A percentile compares a stretch with the other conserved stretches of the same genome.
Conservation (phyloP, 2,888 invertebrate genomes). For the Priocnemis perturbator region DNA sequence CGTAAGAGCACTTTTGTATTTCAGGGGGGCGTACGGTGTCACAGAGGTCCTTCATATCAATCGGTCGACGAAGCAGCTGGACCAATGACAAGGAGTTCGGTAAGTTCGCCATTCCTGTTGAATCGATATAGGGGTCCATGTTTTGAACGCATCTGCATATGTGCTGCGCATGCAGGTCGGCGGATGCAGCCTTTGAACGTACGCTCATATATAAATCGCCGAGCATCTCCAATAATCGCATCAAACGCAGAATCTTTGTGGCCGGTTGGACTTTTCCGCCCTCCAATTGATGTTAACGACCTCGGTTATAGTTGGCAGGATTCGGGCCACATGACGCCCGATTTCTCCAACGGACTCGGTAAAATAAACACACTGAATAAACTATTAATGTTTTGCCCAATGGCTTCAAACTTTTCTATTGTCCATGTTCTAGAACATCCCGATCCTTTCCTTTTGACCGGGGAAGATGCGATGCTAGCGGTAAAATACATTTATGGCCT, state of each 20-base stretch:
- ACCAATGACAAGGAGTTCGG: constrained; percentile 48
- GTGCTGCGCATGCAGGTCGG: too few relatives aligned
- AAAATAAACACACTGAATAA: neutral
- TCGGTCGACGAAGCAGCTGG: constrained; percentile 57
- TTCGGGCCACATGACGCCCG: constrained; percentile 69
- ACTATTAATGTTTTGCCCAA: too few relatives aligned
- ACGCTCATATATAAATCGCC: too few relatives aligned
- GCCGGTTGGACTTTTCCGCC: constrained; percentile 78
- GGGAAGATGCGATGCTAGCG: constrained; percentile 78
- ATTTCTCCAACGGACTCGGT: constrained; percentile 75
- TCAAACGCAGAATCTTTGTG: constrained; percentile 77
- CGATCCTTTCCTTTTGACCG: constrained; percentile 80
- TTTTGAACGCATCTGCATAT: too few relatives aligned
- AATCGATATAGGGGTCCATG: too few relatives aligned
- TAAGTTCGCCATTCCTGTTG: constrained; percentile 18
- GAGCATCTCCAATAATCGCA: constrained; percentile 10
- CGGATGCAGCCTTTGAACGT: too few relatives aligned
- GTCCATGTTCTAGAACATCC: constrained; percentile 66
- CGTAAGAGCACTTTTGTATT: constrained; percentile 24
- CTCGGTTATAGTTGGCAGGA: constrained; percentile 69
- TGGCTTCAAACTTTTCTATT: too few relatives aligned
- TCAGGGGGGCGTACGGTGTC: constrained; percentile 64
- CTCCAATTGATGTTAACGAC: constrained; percentile 74
- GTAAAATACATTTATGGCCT: constrained; percentile 77
- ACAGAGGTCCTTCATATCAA: constrained; percentile 66